Base-by-base conservation (phyloP, 2,888 invertebrate species). In the Drosophila prolongata region DNA sequence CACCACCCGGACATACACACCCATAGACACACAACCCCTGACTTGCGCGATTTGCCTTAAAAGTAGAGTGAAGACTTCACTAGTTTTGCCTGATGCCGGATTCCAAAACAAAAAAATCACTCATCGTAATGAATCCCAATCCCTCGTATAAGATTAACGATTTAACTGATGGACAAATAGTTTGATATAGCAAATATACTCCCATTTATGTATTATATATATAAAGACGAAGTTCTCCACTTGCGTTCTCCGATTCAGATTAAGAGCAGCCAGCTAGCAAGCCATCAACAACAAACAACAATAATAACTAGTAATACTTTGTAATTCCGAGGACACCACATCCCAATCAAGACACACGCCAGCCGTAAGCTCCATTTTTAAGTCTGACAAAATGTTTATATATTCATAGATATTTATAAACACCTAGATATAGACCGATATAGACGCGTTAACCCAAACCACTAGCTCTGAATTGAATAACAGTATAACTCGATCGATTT, bases 1-100 rank as follows among this genome's bases (percentile, higher is more conserved):
- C 24, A 27, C 2, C 34, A 6, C 8, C 5, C 1, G 3, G 1
- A 42, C 19, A 53, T 44, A 59, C 27, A 46, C 37, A 35, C 16
- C n/a, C 53, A 40, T 43, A 46, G 49, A 49, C 19, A 38, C 19
- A 47, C 46, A 57, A 35, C 30, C 69, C 75, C 60, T 19, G 67
- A 84, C 71, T 79, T 79, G 75, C 72, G 84, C 81, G 69, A 81
- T 75, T 81, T 79, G 81, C 84, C 84, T 81, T 81, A 81, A 75
- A 70, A 37, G 50, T 69, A 78, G 61, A 66, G 53, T 69, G 61
- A 66, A 64, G 58, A 58, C 62, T 62, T 62, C 59, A 58, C 40
- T 67, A 68, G 54, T 59, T 57, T 62, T 62, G 58, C 65, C 59
- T 58, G 43, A 57, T 14, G 42, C 57, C 67, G 47, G 42, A 68